Conservation (phyloP, 2,888 invertebrate species). For the Macrophya alboannulata region DNA sequence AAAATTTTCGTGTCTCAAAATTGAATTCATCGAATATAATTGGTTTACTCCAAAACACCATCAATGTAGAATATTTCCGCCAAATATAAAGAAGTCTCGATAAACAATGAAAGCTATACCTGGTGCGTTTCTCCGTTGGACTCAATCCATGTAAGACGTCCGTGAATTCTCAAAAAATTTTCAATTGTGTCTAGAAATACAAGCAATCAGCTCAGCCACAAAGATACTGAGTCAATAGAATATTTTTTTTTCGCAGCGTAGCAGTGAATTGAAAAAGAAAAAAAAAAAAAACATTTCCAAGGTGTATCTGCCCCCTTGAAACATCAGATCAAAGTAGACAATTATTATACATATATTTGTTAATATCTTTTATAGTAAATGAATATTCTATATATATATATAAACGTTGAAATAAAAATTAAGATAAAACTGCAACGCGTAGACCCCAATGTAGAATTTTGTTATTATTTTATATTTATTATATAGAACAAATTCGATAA, state of each 20-base stretch:
- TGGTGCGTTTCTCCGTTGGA: too few species aligned
- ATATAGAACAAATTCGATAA: not conserved
- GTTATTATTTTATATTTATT: slow-evolving; percentile 26
- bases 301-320: not conserved
- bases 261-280: not conserved
- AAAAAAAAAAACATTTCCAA: not conserved
- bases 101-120: too few species aligned
- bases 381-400: slow-evolving; percentile 37
- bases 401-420: slow-evolving; percentile 31
- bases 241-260: not conserved
- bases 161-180: not conserved
- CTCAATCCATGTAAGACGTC: too few species aligned
- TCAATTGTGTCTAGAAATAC: not conserved
- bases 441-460: not conserved
- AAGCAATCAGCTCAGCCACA: not conserved
- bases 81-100: too few species aligned
- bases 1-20: too few species aligned
- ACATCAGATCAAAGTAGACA: slow-evolving; percentile 30
- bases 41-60: too few species aligned
- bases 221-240: not conserved
- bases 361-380: slow-evolving; percentile 29
- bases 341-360: slow-evolving; percentile 30
- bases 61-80: too few species aligned
- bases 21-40: too few species aligned
- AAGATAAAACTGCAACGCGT: slow-evolving; percentile 36